Conservation (phyloP, 2,113 vertebrate genomes). For the Atlantisia rogersi region DNA sequence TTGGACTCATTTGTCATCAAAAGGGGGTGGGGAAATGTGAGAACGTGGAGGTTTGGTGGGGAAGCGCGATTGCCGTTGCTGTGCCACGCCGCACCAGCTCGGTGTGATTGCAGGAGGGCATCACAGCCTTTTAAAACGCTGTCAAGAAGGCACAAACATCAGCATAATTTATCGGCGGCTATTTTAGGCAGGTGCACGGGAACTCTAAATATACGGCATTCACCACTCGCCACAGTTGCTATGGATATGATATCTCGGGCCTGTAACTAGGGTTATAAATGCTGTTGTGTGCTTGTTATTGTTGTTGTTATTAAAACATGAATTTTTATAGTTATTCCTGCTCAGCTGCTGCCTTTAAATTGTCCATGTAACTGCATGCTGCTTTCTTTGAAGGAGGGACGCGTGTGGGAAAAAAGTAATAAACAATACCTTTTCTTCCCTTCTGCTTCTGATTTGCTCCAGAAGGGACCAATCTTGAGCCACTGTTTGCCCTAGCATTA, state of each 20-base stretch:
- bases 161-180: constrained; percentile 58
- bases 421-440: not conserved
- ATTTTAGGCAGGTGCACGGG: constrained; percentile 68
- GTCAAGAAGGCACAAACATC: constrained; percentile 49
- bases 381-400: constrained; percentile 18
- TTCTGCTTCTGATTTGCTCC: constrained; percentile 19
- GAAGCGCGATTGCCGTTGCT: not conserved
- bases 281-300: constrained; percentile 60
- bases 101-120: not conserved
- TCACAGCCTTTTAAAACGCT: not conserved
- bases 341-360: constrained; percentile 51
- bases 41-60: not conserved
- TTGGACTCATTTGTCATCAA: not conserved
- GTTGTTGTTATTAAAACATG: constrained; percentile 64
- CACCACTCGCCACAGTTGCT: constrained; percentile 62
- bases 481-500: not conserved
- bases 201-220: constrained; percentile 63
- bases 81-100: rapidly evolving
- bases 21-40: rapidly evolving
- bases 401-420: not conserved
- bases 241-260: constrained; percentile 64
- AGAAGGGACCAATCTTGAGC: not conserved
- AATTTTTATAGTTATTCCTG: constrained; percentile 50
- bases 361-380: not conserved
- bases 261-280: constrained; percentile 66